Evolutionary conservation across 2,113 vertebrate genomes (phyloP).

Genomic region (Cephalopterus ornatus): DNA sequence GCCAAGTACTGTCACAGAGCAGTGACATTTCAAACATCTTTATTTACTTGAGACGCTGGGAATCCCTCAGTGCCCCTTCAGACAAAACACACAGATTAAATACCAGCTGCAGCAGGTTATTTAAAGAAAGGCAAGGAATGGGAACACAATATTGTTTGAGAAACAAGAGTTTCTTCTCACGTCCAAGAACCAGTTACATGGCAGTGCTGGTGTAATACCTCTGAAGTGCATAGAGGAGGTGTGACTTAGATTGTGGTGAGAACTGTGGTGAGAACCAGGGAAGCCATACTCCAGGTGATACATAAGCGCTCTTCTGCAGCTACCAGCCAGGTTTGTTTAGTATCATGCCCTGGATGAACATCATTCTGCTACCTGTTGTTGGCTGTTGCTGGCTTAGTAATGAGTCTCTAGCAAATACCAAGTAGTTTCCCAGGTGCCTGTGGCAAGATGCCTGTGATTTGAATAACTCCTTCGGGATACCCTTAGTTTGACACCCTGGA

Average conservation of each 20-base stretch:
- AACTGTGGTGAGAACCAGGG: background rate
- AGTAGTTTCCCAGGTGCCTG: background rate
- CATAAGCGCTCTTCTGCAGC: background rate
- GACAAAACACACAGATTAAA: background rate
- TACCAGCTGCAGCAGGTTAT: background rate
- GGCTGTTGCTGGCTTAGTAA: background rate
- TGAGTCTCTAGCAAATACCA: background rate
- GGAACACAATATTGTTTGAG: background rate
- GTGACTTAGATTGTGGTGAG: background rate
- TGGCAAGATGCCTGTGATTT: background rate
- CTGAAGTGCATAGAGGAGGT: background rate
- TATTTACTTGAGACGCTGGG: background rate
- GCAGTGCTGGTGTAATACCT: background rate
- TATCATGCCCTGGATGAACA: background rate
- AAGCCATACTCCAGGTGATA: background rate
- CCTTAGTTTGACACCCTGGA: background rate
- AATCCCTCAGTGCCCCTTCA: background rate
- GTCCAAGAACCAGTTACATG: background rate
- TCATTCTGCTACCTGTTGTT: background rate
- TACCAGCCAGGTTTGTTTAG: background rate
- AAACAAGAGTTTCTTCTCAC: background rate
- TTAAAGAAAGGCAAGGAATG: background rate
- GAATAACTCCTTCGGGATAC: background rate
- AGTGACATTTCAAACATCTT: background rate
- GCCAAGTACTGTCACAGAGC: background rate